phyloP scores from a whole-genome alignment of 2,888 invertebrate species.

The Dynastes hyllus region DNA sequence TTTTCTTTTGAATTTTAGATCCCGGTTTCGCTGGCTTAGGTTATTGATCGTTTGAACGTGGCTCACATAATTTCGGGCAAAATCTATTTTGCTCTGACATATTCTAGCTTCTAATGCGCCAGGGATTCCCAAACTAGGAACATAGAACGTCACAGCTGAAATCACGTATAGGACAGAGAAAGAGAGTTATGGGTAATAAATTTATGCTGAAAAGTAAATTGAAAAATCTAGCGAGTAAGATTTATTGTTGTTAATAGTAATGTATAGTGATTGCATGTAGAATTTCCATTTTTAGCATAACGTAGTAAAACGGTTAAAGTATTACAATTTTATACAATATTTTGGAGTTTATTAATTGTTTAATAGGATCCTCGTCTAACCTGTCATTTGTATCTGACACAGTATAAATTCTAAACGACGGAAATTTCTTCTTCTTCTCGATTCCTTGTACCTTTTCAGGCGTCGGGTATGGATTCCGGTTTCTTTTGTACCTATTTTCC shows the following conservation, averaged over 20 bases:
- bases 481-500: too few relatives aligned
- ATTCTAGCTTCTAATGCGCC: conserved; percentile 11
- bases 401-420: too few relatives aligned
- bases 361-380: too few relatives aligned
- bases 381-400: too few relatives aligned
- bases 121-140: conserved; percentile 34
- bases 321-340: too few relatives aligned
- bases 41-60: conserved; percentile 14
- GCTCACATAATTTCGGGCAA: conserved; percentile 15
- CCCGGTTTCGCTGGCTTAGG: conserved; percentile 8
- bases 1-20: conserved; percentile 5
- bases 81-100: conserved; percentile 19
- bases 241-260: conserved; percentile 12
- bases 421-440: too few relatives aligned
- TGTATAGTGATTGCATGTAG: neutral
- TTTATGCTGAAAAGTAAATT: conserved; percentile 24
- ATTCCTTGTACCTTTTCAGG: too few relatives aligned
- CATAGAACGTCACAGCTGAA: conserved; percentile 12
- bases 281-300: too few relatives aligned
- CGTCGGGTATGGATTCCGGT: too few relatives aligned
- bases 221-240: conserved; percentile 36
- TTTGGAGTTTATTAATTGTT: too few relatives aligned
- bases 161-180: conserved; percentile 3
- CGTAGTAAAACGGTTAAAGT: too few relatives aligned
- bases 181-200: neutral